Evolutionary conservation across 2,797 vertebrate species (phyloP).

Genomic region (Synanceia verrucosa): DNA sequence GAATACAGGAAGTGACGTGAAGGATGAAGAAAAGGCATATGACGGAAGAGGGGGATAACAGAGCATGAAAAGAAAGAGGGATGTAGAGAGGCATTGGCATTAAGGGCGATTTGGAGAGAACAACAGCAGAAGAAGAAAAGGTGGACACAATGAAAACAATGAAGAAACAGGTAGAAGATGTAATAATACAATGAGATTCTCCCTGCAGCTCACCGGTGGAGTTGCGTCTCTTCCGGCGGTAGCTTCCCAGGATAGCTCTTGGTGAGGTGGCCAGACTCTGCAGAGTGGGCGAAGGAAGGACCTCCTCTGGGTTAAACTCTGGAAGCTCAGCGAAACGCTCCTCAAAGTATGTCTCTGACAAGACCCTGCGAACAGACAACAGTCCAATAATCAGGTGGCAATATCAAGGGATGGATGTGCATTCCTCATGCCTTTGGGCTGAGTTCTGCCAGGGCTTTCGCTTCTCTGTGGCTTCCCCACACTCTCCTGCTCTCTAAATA

Average conservation of each 20-base stretch:
- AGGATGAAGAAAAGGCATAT: background rate
- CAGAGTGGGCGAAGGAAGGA: conserved; percentile 92
- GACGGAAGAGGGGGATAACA: background rate
- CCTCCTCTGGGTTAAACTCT: conserved; percentile 91
- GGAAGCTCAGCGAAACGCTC: conserved; percentile 93
- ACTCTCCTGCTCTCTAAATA: conserved; percentile 47
- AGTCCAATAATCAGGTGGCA: background rate
- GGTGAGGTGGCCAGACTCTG: conserved; percentile 93
- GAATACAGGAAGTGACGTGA: background rate
- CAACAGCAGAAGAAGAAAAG: background rate
- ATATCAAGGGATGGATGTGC: background rate
- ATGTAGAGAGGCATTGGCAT: background rate
- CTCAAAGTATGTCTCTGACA: conserved; percentile 90
- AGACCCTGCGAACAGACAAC: conserved; percentile 78
- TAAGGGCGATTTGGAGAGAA: background rate
- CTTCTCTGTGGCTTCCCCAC: conserved; percentile 28
- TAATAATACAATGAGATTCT: background rate
- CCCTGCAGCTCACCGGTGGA: conserved; percentile 84
- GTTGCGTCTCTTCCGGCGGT: conserved; percentile 92
- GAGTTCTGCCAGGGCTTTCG: conserved; percentile 25
- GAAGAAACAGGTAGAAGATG: background rate
- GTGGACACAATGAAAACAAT: background rate
- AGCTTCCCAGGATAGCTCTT: conserved; percentile 91
- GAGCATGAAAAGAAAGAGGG: background rate
- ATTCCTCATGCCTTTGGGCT: conserved; percentile 24